A percentile compares a stretch with the other conserved stretches of the same genome.
Conservation (phyloP, 2,113 vertebrate species). For the Bufo gargarizans region DNA sequence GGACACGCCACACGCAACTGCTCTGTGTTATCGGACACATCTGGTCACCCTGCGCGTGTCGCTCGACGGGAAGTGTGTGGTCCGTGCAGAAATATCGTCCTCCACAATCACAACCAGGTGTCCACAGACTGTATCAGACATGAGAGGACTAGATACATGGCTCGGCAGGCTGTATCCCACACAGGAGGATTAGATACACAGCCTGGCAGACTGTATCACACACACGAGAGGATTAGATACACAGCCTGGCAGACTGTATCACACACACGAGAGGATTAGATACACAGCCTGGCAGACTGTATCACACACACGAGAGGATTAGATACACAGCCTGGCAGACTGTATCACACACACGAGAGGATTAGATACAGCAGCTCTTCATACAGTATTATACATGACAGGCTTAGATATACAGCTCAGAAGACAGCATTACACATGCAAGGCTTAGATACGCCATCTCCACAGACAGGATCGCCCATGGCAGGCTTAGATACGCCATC, state of each 20-base stretch:
- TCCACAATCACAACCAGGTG: not conserved
- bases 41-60: not conserved
- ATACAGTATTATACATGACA: not conserved
- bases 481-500: not conserved
- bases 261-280: not conserved
- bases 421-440: not conserved
- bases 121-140: not conserved
- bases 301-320: not conserved
- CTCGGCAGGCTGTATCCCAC: not conserved
- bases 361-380: not conserved
- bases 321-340: not conserved
- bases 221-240: not conserved
- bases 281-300: not conserved
- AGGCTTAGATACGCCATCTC: not conserved
- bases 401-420: not conserved
- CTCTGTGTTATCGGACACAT: not conserved
- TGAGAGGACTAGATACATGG: not conserved
- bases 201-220: not conserved
- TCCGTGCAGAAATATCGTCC: no score
- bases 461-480: not conserved
- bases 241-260: not conserved
- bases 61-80: no score
- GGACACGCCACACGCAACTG: not conserved
- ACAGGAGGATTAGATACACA: not conserved
- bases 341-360: not conserved